A percentile compares a stretch with the other conserved stretches of the same genome.
Evolutionary conservation across 2,888 invertebrate species (phyloP).

Genomic region (Brachypalpus laphriformis): DNA sequence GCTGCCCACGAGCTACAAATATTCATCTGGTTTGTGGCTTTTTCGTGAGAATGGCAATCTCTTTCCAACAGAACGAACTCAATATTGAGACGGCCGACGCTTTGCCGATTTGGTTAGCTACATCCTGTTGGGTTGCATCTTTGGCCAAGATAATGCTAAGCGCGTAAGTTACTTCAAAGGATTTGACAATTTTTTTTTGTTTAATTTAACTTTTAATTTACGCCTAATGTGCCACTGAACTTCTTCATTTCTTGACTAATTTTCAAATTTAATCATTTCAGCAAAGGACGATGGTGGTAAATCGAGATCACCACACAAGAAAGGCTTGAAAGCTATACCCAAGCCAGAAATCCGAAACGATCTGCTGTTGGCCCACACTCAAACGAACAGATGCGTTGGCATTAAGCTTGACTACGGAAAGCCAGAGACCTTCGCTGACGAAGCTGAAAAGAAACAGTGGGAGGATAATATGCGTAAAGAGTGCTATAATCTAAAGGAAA

Average conservation of each 20-base stretch:
- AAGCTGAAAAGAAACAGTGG: slow-evolving; percentile 86
- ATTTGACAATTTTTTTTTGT: no score
- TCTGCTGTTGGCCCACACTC: slow-evolving; percentile 86
- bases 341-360: slow-evolving; percentile 79
- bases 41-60: no score
- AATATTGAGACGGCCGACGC: no score
- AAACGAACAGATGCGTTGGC: slow-evolving; percentile 86
- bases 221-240: no score
- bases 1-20: no score
- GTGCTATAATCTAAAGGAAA: slow-evolving; percentile 86
- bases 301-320: slow-evolving; percentile 44
- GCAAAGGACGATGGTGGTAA: slow-evolving; percentile 53
- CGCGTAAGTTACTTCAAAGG: no score
- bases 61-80: no score
- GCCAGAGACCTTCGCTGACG: slow-evolving; percentile 85
- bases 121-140: no score
- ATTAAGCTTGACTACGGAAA: slow-evolving; percentile 86
- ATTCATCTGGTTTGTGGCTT: no score
- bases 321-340: slow-evolving; percentile 3
- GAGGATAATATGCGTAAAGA: slow-evolving; percentile 86
- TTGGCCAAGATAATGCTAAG: no score
- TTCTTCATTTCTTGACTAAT: neutral
- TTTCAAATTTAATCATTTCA: slow-evolving; percentile 12
- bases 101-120: no score
- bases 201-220: no score